Evolutionary conservation across 1,140 invertebrate species (phyloP).

Genomic region (Probaryconus sp.): DNA sequence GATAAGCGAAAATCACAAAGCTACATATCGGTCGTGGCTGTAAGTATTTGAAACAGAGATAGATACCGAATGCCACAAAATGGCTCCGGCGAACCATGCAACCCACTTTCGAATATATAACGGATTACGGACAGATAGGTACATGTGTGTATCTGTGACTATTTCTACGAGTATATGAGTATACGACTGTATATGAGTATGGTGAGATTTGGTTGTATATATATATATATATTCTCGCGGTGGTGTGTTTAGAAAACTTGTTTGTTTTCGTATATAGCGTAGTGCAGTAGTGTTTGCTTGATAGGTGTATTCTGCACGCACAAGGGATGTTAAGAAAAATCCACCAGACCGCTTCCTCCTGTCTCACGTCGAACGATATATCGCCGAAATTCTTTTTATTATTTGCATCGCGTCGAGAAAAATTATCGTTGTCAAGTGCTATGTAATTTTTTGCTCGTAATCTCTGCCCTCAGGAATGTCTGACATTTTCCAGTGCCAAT

Average conservation of each 20-base stretch:
- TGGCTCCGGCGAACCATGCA: constrained; percentile 50
- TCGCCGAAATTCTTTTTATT: constrained; percentile 10
- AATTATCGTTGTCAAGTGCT: no score
- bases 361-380: constrained; percentile 16
- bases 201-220: no score
- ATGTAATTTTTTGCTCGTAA: no score
- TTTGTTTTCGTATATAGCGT: constrained; percentile 15
- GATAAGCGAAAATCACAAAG: constrained; percentile 55
- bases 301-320: constrained; percentile 33
- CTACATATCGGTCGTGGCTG: constrained; percentile 40
- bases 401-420: neutral
- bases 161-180: constrained; percentile 4
- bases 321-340: constrained; percentile 29
- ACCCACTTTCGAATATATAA: constrained; percentile 56
- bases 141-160: constrained; percentile 1
- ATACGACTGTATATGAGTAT: no score
- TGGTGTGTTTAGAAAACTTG: constrained; percentile 39
- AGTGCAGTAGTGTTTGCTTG: constrained; percentile 4
- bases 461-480: no score
- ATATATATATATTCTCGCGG: neutral
- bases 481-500: no score
- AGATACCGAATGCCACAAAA: constrained; percentile 43
- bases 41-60: constrained; percentile 50
- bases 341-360: constrained; percentile 6
- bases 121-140: constrained; percentile 45